These are phyloP conservation scores for Drosophila fulvimacula DNA, from an alignment of 2,888 invertebrate species.

Conservation along the genomic window DNA sequence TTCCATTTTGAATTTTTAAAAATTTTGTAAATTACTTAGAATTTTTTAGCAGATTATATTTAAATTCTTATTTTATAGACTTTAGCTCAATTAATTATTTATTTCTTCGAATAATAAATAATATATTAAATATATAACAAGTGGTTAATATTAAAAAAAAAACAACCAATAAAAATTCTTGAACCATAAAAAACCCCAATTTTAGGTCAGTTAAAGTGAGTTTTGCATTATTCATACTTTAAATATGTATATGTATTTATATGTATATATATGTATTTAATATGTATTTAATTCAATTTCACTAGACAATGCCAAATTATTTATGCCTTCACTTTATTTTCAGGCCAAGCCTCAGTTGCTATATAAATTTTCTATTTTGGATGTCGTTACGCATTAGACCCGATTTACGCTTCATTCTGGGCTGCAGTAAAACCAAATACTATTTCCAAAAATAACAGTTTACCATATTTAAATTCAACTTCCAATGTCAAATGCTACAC, in stretches of 20 bases:
- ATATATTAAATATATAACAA: not conserved
- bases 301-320: not conserved
- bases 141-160: too few relatives aligned
- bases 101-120: not conserved
- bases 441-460: slow-evolving; percentile 55
- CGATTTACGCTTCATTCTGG: slow-evolving; percentile 8
- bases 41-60: too few relatives aligned
- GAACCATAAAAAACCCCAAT: too few relatives aligned
- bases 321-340: not conserved
- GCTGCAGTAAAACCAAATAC: slow-evolving; percentile 5
- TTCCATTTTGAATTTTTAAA: too few relatives aligned
- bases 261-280: too few relatives aligned
- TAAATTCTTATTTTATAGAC: too few relatives aligned
- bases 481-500: slow-evolving; percentile 69
- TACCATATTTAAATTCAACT: slow-evolving; percentile 47
- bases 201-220: too few relatives aligned
- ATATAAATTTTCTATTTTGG: slow-evolving; percentile 26
- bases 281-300: not conserved
- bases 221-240: not conserved
- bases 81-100: not conserved
- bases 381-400: slow-evolving; percentile 27
- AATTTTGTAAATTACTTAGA: too few relatives aligned
- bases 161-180: too few relatives aligned
- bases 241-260: too few relatives aligned
- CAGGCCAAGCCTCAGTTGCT: not conserved